Evolutionary conservation across 2,113 vertebrate genomes (phyloP).

Genomic region (Urocynchramus pylzowi): DNA sequence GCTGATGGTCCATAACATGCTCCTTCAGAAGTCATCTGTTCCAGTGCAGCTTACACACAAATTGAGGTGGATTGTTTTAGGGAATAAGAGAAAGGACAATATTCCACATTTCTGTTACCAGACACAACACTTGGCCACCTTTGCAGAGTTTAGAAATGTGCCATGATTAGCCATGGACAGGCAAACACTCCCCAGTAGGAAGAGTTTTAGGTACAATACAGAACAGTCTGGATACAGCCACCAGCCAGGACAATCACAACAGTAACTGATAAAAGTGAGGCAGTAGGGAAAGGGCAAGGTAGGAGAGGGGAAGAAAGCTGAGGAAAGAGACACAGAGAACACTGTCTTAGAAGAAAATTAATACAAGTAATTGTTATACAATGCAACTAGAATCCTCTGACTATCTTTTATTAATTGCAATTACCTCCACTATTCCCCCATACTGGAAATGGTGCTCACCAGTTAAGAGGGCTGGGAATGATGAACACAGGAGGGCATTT

Average conservation of each 20-base stretch:
- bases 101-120: not conserved
- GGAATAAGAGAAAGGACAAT: not conserved
- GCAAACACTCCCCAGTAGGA: not conserved
- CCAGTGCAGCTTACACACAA: not conserved
- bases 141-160: not conserved
- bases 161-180: not conserved
- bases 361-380: not conserved
- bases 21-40: not conserved
- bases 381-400: not conserved
- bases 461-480: not conserved
- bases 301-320: not conserved
- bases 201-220: not conserved
- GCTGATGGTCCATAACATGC: not conserved
- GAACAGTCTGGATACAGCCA: not conserved
- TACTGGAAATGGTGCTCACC: not conserved
- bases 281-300: not conserved
- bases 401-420: not conserved
- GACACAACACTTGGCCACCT: not conserved
- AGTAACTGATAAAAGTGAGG: rapidly evolving
- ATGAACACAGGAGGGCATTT: not conserved
- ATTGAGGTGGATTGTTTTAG: not conserved
- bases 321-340: not conserved
- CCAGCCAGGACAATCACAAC: not conserved
- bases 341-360: not conserved
- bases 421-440: not conserved